phyloP scores from a whole-genome alignment of 2,888 invertebrate species.

The Ophioninae sp. region DNA sequence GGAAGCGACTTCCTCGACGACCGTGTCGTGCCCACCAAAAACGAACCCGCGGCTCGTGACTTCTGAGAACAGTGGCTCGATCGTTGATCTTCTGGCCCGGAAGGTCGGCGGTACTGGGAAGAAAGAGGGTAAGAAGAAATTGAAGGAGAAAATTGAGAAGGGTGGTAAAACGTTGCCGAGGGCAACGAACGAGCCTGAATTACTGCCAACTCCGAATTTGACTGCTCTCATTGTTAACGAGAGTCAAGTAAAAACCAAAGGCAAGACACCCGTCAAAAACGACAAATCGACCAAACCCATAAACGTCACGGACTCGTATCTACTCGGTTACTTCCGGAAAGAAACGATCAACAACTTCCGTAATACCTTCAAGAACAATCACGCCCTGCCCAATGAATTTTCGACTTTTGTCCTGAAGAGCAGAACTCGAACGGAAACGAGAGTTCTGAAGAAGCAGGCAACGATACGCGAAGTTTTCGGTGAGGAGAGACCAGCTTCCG shows the following conservation, averaged over 20 bases:
- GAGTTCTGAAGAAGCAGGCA: conserved; percentile 87
- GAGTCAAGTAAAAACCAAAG: conserved; percentile 64
- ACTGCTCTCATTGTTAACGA: conserved; percentile 70
- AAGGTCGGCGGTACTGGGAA: conserved; percentile 85
- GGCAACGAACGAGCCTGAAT: conserved; percentile 83
- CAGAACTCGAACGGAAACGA: conserved; percentile 89
- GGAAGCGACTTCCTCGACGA: conserved; percentile 85
- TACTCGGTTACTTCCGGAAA: conserved; percentile 86
- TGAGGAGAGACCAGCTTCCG: conserved; percentile 90
- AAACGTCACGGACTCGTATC: conserved; percentile 82
- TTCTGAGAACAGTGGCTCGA: conserved; percentile 82
- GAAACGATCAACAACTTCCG: conserved; percentile 87
- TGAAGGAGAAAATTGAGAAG: conserved; percentile 82
- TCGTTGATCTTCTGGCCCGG: conserved; percentile 86
- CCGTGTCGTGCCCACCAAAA: conserved; percentile 84
- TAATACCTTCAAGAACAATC: conserved; percentile 86
- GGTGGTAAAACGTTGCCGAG: conserved; percentile 83
- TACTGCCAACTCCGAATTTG: conserved; percentile 86
- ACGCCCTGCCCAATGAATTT: conserved; percentile 84
- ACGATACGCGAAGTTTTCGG: conserved; percentile 93
- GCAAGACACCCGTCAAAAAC: conserved; percentile 72
- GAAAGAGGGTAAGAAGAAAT: conserved; percentile 80
- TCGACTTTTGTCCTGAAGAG: conserved; percentile 88
- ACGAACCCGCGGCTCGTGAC: conserved; percentile 75
- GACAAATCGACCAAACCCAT: conserved; percentile 72